A percentile compares a stretch with the other conserved stretches of the same genome.
phyloP scores from a whole-genome alignment of 2,113 vertebrate species.

The Barnardius zonarius region DNA sequence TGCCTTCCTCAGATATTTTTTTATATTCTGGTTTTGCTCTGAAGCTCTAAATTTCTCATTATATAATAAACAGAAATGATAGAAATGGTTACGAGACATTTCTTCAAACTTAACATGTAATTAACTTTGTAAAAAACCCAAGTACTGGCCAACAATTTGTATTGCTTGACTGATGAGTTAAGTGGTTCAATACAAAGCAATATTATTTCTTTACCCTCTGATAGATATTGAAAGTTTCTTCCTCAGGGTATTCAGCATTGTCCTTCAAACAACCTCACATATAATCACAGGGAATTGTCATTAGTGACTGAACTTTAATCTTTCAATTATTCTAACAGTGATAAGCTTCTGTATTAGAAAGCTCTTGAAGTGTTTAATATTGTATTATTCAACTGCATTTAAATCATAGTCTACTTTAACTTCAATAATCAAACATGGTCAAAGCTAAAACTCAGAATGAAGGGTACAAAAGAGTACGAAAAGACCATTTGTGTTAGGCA shows the following conservation, averaged over 20 bases:
- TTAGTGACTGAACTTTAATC: not conserved
- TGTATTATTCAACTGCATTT: not conserved
- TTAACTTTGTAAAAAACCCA: not conserved
- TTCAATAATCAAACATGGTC: not conserved
- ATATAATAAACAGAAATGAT: not conserved
- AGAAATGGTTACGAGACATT: not conserved
- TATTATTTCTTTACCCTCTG: not conserved
- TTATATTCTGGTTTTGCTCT: not conserved
- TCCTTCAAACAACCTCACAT: not conserved
- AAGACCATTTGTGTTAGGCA: not conserved
- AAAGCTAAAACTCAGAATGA: not conserved
- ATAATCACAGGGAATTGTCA: not conserved
- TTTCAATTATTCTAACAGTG: slow-evolving; percentile 13
- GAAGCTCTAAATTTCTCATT: not conserved
- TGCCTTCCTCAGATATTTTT: not conserved
- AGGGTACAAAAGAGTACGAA: not conserved
- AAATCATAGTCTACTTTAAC: not conserved
- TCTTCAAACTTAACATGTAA: not conserved
- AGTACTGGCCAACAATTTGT: not conserved
- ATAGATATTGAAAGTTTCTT: not conserved
- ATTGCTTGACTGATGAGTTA: not conserved
- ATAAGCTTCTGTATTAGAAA: not conserved
- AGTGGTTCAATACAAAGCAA: not conserved
- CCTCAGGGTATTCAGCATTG: not conserved
- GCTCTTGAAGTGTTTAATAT: not conserved